Evolutionary conservation across 2,888 invertebrate species (phyloP).

Genomic region (Cremastobaeus sp.): DNA sequence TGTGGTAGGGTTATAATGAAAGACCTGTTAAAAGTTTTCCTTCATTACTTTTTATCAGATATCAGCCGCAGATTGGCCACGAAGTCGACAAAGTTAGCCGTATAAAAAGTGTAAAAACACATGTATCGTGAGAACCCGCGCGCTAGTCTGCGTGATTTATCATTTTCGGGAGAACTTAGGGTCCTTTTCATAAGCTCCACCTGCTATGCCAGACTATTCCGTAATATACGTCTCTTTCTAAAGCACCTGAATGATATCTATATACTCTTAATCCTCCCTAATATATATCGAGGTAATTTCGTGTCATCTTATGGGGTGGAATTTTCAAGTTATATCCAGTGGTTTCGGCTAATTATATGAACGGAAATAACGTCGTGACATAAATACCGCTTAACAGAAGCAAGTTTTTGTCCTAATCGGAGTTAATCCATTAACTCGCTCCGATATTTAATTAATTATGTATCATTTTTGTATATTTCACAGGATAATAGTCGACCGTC

Average conservation of each 20-base stretch:
- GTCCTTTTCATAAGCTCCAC: slow-evolving; percentile 41
- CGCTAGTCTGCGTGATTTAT: slow-evolving; percentile 51
- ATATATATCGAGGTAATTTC: slow-evolving; percentile 34
- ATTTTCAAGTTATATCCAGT: slow-evolving; percentile 12
- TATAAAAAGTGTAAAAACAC: slow-evolving; percentile 46
- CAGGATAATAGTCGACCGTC: too few relatives aligned
- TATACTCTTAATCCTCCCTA: slow-evolving; percentile 34
- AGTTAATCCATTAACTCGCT: too few relatives aligned
- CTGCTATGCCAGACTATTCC: slow-evolving; percentile 25
- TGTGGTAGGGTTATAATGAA: slow-evolving; percentile 43
- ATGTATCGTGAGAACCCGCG: slow-evolving; percentile 30
- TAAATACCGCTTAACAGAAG: too few relatives aligned
- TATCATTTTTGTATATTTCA: too few relatives aligned
- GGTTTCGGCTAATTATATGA: slow-evolving; percentile 10
- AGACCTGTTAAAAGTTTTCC: slow-evolving; percentile 41
- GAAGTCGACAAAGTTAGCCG: slow-evolving; percentile 48
- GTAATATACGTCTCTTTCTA: slow-evolving; percentile 29
- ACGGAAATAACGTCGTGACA: too few relatives aligned
- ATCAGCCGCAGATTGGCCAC: slow-evolving; percentile 53
- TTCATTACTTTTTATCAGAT: slow-evolving; percentile 38
- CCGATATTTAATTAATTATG: too few relatives aligned
- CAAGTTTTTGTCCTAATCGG: too few relatives aligned
- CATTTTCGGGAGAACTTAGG: slow-evolving; percentile 48
- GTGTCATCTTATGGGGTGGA: slow-evolving; percentile 6
- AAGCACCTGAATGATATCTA: slow-evolving; percentile 44